Base-by-base conservation (phyloP, 2,113 vertebrate genomes). In the Halichoeres trimaculatus region DNA sequence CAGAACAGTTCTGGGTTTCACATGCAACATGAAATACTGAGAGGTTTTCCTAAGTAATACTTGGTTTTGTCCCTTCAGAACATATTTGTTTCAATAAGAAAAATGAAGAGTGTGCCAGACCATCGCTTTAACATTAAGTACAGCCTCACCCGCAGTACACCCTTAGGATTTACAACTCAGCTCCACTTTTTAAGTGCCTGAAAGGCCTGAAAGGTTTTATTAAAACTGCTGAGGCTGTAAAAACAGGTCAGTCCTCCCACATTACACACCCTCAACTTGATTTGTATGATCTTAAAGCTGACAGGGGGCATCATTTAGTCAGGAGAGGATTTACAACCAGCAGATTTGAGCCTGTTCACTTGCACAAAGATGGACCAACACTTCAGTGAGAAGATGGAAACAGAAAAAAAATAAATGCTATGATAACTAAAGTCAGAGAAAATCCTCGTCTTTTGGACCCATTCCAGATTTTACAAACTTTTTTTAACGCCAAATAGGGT, bases 371-470 rank as follows among this genome's bases (percentile, higher is more conserved):
- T 50, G 7, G 35, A 71, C 12, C 11, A 41, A 35, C 24, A 54
- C n/a, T 55, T 60, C 8, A 54, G 24, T 13, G 7, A 16, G 48
- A 26, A 64, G 12, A 11, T 13, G 3, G 2, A 13, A 11, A 40
- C 9, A 7, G 17, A 2, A 5, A 7, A 17, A 45, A 4, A 45
- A 17, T 45, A 45, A 45, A 45, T 45, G 41, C 52, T 0, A 17
- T 66, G 55, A 74, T 48, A 23, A 74, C 24, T 64, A 35, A 74
- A 77, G 87, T 78, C 75, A 51, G 30, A 70, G 17, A 48, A 50
- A 81, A 70, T 86, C 40, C 45, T 81, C 30, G 52, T 53, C 47
- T 58, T 26, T 65, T 47, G n/a, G n/a, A 50, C 35, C 68, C 11
- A 51, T 59, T 17, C 56, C n/a, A n/a, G n/a, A n/a, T 53, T 30